These are phyloP conservation scores for Onthophagus sagittarius DNA, from an alignment of 2,888 invertebrate species.

Conservation along the genomic window DNA sequence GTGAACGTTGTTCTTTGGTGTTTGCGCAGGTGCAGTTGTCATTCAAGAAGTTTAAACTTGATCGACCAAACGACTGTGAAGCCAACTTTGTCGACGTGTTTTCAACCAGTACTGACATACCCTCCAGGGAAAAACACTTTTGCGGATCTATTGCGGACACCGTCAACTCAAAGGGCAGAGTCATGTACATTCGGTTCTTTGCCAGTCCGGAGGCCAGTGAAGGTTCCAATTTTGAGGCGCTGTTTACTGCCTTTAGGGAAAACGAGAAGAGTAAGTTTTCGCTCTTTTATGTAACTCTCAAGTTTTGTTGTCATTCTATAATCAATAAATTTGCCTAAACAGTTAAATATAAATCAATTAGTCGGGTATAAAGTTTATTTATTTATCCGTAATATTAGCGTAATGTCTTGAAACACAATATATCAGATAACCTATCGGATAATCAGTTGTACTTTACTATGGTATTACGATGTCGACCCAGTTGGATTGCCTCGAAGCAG, in stretches of 20 bases:
- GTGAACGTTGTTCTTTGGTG: slow-evolving; percentile 7
- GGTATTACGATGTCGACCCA: background rate
- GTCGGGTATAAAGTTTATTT: too few species aligned
- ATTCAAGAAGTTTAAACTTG: slow-evolving; percentile 62
- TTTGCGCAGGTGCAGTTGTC: slow-evolving; percentile 63
- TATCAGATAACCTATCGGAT: background rate
- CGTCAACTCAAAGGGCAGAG: slow-evolving; percentile 62
- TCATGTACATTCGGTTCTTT: slow-evolving; percentile 72
- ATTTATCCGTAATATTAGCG: background rate
- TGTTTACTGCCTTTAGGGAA: slow-evolving; percentile 72
- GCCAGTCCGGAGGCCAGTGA: slow-evolving; percentile 58
- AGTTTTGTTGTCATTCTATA: too few species aligned
- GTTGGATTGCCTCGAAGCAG: background rate
- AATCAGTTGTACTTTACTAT: background rate
- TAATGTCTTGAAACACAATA: background rate
- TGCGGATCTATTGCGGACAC: slow-evolving; percentile 85
- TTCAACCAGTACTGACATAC: slow-evolving; percentile 60
- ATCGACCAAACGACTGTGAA: slow-evolving; percentile 73
- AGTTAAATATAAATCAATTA: too few species aligned
- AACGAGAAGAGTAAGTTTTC: slow-evolving; percentile 47
- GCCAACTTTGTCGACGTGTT: slow-evolving; percentile 74
- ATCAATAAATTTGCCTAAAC: too few species aligned
- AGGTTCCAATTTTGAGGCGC: slow-evolving; percentile 62
- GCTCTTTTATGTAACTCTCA: background rate
- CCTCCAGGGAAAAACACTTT: slow-evolving; percentile 62